Evolutionary conservation across 2,888 invertebrate species (phyloP), one percentile per base, ranked within the genome.

Genomic region (Camponotus fellah): DNA sequence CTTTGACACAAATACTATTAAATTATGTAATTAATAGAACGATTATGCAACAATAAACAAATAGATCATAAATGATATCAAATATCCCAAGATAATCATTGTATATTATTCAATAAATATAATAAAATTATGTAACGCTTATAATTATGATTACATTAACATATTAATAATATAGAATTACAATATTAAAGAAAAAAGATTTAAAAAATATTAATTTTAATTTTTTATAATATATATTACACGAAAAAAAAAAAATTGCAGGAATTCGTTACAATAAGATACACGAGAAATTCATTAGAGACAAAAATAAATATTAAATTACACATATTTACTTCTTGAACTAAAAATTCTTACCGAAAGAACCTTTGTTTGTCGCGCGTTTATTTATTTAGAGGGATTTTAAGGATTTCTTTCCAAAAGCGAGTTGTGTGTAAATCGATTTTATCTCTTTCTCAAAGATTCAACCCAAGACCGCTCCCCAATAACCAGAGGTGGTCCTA

Each of bases 381-480:
- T n/a, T 12, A 34, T 9, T 60, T 66, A 9, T 66, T 66, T 43
- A 66, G 14, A 46, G 32, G 53, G 34, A 49, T 76, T 40, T 66
- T 6, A 2, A 53, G 56, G 37, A 8, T 1, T 12, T 4, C n/a
- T 60, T 53, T 26, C 37, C 64, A 53, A 82, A 75, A 79, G 43
- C 40, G 21, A 3, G 53, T 37, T 66, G 56, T 26, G 26, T 26
- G 26, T 26, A 26, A 72, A 82, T 65, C 53, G n/a, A 49, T 66
- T 64, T 26, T 64, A 79, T 86, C 62, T n/a, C 34, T 21, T 49
- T 66, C 40, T n/a, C 65, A 32, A 69, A 69, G 56, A 43, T 56
- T 49, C 75, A 37, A 75, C 9, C n/a, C 9, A 43, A n/a, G 40
- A 49, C 21, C 17, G 21, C 17, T 49, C 32, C 6, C 21, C 56